These are phyloP conservation scores for Champsocephalus gunnari DNA, from an alignment of 2,797 vertebrate species.

Conservation along the genomic window DNA sequence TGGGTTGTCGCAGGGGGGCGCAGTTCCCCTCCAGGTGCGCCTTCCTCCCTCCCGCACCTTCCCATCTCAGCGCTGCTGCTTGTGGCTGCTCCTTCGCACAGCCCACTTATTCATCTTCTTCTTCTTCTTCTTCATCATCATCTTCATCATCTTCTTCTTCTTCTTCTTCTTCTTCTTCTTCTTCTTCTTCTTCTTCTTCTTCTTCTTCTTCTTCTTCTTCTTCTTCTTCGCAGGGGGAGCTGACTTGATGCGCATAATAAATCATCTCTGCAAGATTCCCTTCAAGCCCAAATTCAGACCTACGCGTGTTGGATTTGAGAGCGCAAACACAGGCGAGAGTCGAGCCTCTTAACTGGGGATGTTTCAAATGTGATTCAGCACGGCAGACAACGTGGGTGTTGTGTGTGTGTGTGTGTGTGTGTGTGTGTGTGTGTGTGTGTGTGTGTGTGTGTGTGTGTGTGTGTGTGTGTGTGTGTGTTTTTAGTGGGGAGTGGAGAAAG, in stretches of 20 bases:
- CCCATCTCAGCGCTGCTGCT: slow-evolving; percentile 61
- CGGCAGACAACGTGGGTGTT: slow-evolving; percentile 82
- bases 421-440: neutral
- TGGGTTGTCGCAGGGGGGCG: slow-evolving; percentile 69
- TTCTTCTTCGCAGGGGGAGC: slow-evolving; percentile 39
- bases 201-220: slow-evolving; percentile 31
- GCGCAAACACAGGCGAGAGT: slow-evolving; percentile 57
- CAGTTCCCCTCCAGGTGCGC: slow-evolving; percentile 77
- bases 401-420: slow-evolving; percentile 40
- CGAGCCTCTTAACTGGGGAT: slow-evolving; percentile 54
- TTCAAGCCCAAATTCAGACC: slow-evolving; percentile 46
- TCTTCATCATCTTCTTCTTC: slow-evolving; percentile 19
- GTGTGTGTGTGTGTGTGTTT: slow-evolving; percentile 25
- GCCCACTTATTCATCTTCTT: slow-evolving; percentile 51
- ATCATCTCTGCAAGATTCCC: slow-evolving; percentile 68
- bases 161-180: too few species aligned
- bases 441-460: slow-evolving; percentile 12
- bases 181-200: slow-evolving; percentile 32
- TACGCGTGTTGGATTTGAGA: slow-evolving; percentile 55
- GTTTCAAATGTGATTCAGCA: slow-evolving; percentile 74
- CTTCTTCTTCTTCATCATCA: slow-evolving; percentile 16
- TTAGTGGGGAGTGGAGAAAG: slow-evolving; percentile 68
- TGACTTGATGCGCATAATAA: slow-evolving; percentile 80
- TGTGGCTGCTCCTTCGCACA: slow-evolving; percentile 53
- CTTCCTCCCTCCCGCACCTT: slow-evolving; percentile 55